A percentile compares a stretch with the other conserved stretches of the same genome.
These are phyloP conservation scores for Eupsilia transversa DNA, from an alignment of 2,888 invertebrate genomes.

Conservation along the genomic window DNA sequence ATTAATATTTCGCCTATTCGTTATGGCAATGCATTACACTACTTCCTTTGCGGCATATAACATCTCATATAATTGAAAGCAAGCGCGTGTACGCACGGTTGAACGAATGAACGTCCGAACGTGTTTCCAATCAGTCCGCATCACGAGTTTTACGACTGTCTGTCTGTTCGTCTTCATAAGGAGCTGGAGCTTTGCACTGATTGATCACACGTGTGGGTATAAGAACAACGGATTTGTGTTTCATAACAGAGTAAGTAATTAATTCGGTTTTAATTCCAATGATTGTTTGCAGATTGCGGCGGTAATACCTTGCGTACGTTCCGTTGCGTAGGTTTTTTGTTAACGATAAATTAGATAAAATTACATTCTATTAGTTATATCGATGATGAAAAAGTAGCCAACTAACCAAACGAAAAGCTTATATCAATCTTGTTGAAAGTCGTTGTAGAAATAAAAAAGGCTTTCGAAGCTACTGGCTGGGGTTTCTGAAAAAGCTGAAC, in stretches of 20 bases:
- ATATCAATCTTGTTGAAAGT: not conserved
- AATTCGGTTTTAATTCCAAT: slow-evolving; percentile 52
- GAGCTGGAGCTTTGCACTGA: slow-evolving; percentile 80
- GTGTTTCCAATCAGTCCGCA: slow-evolving; percentile 87
- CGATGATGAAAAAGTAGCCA: not conserved
- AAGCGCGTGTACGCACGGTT: slow-evolving; percentile 79
- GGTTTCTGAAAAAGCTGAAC: not conserved
- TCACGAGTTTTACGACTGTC: slow-evolving; percentile 86
- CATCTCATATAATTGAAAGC: slow-evolving; percentile 87
- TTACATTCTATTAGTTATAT: not conserved
- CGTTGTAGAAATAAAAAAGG: not conserved
- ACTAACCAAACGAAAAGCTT: not conserved
- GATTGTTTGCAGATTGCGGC: slow-evolving; percentile 56
- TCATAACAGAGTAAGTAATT: slow-evolving; percentile 60
- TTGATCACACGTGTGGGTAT: slow-evolving; percentile 86
- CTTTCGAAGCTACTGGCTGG: not conserved
- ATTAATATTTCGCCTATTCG: slow-evolving; percentile 56
- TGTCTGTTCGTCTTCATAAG: slow-evolving; percentile 83
- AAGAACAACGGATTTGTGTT: slow-evolving; percentile 69
- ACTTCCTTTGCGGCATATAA: slow-evolving; percentile 78
- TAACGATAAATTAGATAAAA: too few relatives aligned
- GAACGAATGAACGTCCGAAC: slow-evolving; percentile 80
- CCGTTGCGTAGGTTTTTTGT: not conserved
- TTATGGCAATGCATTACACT: slow-evolving; percentile 64
- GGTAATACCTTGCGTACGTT: not conserved